Base-by-base conservation (phyloP, 2,888 invertebrate species). In the Dendrolimus houi region DNA sequence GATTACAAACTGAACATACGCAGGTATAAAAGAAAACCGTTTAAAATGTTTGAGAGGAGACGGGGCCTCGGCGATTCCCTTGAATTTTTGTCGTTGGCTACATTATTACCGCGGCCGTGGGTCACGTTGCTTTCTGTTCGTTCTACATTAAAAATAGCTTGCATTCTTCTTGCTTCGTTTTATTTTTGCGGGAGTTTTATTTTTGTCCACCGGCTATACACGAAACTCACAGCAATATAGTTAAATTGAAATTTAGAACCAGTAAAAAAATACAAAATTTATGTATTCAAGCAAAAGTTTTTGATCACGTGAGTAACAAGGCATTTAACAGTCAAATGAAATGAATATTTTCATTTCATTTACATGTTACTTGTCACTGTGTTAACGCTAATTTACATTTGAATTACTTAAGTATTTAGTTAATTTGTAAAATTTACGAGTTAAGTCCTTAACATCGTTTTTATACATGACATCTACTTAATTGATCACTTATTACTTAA, bases 91-190 rank as follows among this genome's bases (percentile, higher is more conserved):
- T 75, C 72, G 75, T 75, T 72, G 68, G 76, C 75, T 80, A 79
- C 77, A 79, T 79, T 83, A 79, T 80, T 79, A 79, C 75, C 67
- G 68, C 67, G 71, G 69, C 68, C 69, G 71, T 62, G 72, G 72
- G 75, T 74, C 74, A 68, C 70, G 71, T 66, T 65, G 74, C 71
- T 70, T 72, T 66, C 62, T 59, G 74, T 75, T 78, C 76, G 75
- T 72, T 79, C 78, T 75, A 89, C 85, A 87, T 89, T 87, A 88
- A 88, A 89, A 87, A 89, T 89, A 79, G 87, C 87, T 86, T 83
- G 84, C 83, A 87, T 89, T 88, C 86, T 81, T 87, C 77, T 77
- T 77, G 73, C 76, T 73, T 73, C 79, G 82, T 75, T 83, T 80
- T 83, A 83, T 83, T 82, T 47, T 81, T 82, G 80, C 67, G 75